Percentiles rank a stretch among this genome's conserved stretches.
phyloP scores from a whole-genome alignment of 2,888 invertebrate species.

The Loripinus fragilis region DNA sequence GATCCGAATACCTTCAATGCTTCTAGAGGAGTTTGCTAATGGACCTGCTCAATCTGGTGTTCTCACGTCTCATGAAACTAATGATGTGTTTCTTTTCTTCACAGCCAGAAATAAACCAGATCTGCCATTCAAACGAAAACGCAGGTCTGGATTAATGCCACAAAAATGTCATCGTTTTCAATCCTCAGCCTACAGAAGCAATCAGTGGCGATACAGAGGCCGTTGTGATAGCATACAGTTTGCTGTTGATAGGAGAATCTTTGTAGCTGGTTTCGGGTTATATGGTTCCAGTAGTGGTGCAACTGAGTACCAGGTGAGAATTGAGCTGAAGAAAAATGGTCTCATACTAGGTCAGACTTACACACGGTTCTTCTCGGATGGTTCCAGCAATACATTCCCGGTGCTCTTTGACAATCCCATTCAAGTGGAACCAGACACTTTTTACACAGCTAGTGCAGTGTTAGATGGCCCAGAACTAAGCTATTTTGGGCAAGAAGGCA shows the following conservation, averaged over 20 bases:
- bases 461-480: conserved; percentile 96
- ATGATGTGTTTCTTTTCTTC: conserved; percentile 97
- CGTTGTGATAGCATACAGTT: conserved; percentile 98
- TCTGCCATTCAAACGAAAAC: conserved; percentile 92
- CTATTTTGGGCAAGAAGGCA: conserved; percentile 98
- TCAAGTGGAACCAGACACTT: conserved; percentile 96
- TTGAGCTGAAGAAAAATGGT: conserved; percentile 95
- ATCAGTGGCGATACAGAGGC: conserved; percentile 98
- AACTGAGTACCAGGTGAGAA: conserved; percentile 96
- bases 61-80: conserved; percentile 95
- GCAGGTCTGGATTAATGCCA: conserved; percentile 94
- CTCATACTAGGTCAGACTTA: conserved; percentile 94
- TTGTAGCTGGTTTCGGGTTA: conserved; percentile 97
- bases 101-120: conserved; percentile 94
- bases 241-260: conserved; percentile 96
- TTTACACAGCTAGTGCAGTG: conserved; percentile 97
- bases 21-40: conserved; percentile 96
- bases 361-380: conserved; percentile 97
- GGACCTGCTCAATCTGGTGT: conserved; percentile 97
- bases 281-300: conserved; percentile 98
- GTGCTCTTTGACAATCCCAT: conserved; percentile 91
- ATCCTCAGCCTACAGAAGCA: conserved; percentile 97
- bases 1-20: conserved; percentile 97
- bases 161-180: conserved; percentile 98
- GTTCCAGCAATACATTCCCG: conserved; percentile 97